Base-by-base conservation (phyloP, 2,113 vertebrate genomes). In the Natator depressus region DNA sequence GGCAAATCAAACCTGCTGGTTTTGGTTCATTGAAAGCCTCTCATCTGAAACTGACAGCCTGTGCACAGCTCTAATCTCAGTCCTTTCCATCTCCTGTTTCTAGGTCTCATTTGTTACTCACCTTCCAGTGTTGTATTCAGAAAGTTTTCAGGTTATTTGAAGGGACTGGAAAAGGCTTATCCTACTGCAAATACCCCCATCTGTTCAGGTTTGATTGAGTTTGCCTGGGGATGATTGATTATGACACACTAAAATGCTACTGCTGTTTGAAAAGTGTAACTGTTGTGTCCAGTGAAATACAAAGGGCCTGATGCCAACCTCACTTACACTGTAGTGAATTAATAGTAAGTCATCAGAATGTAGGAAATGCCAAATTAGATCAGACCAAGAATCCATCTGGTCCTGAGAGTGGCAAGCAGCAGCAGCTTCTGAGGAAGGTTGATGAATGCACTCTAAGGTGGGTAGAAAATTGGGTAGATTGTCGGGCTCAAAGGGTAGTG, bases 21-120 rank as follows among this genome's bases (percentile, higher is more conserved):
- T 91, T 94, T 95, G 2, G 7, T 53, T 91, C 91, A 8, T 29
- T 75, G 85, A 90, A 76, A 93, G 50, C 5, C 50, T 92, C 94
- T 25, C 55, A 82, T 49, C 19, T 72, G 93, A 76, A 88, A 50
- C 83, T 85, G 24, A n/a, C 8, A 5, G 17, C 55, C 85, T 88
- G 6, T 88, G 5, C 1, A 0, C 72, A 24, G 4, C 54, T 94
- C 95, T 95, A 78, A 89, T 91, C 51, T 25, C 0, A 0, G 12
- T 5, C 87, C 31, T 88, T 95, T 84, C 62, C 87, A 89, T 12
- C 57, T 89, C 13, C 35, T 79, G 42, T 29, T 80, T 42, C 93
- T 86, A 80, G 87, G n/a, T 93, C 93, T 94, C 81, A 88, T 82
- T 86, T 94, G 22, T 86, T 82, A 80, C 29, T 96, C 85, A 88